Percentiles rank a stretch among this genome's conserved stretches.
Evolutionary conservation across 2,797 vertebrate species (phyloP).

Genomic region (Lepidocolaptes lacrymiger): DNA sequence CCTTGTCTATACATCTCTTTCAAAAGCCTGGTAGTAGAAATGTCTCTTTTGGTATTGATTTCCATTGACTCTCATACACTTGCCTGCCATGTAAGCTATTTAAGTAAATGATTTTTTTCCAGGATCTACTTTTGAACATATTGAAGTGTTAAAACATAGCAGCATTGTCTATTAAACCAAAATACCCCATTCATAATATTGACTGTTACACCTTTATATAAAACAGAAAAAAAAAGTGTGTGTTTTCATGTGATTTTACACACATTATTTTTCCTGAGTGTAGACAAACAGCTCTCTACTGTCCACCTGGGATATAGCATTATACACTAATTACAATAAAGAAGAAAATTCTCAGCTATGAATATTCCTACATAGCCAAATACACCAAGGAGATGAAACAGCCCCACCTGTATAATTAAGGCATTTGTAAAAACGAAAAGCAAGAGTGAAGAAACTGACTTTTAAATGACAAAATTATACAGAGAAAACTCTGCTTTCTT

Average conservation of each 20-base stretch:
- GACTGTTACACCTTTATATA: not conserved
- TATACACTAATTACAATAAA: not conserved
- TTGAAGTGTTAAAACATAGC: constrained; percentile 19
- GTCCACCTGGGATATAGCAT: not conserved
- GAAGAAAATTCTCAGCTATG: not conserved
- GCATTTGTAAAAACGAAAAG: not conserved
- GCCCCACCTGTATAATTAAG: not conserved
- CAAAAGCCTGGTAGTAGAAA: constrained; percentile 37
- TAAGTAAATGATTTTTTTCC: constrained; percentile 31
- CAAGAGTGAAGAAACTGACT: not conserved
- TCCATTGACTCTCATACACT: constrained; percentile 38
- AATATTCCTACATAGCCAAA: not conserved
- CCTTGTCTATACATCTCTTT: constrained; percentile 28
- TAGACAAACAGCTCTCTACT: not conserved
- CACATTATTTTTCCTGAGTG: not conserved
- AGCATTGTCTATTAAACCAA: constrained; percentile 25
- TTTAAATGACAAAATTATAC: not conserved
- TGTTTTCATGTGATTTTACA: not conserved
- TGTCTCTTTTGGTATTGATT: constrained; percentile 61
- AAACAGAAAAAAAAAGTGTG: not conserved
- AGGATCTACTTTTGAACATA: constrained; percentile 21
- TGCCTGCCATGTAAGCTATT: constrained; percentile 50
- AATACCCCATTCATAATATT: not conserved
- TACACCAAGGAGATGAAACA: not conserved
- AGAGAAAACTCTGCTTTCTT: not conserved